phyloP scores from a whole-genome alignment of 2,113 vertebrate species.

The Caretta caretta region DNA sequence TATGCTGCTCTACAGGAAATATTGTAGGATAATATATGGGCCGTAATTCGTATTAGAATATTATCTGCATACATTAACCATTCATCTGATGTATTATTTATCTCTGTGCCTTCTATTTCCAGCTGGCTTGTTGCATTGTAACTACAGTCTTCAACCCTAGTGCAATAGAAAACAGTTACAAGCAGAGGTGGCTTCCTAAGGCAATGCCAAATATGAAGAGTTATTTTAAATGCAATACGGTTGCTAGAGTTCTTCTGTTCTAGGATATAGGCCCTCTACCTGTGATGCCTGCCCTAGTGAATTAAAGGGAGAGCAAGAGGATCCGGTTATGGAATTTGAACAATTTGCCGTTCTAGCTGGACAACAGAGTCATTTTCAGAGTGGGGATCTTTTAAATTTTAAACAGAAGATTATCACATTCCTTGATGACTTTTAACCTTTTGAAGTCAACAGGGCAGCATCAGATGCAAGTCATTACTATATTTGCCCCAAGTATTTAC shows the following conservation, averaged over 20 bases:
- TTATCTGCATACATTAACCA: conserved; percentile 45
- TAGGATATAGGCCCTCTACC: conserved; percentile 3
- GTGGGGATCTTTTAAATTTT: neutral
- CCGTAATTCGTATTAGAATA: conserved; percentile 25
- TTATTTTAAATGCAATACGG: conserved; percentile 26
- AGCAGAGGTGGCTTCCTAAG: neutral
- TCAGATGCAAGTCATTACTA: neutral
- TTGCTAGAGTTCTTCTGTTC: conserved; percentile 7
- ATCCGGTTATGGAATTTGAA: conserved; percentile 38
- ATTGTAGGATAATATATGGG: neutral
- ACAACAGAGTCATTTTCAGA: conserved; percentile 33
- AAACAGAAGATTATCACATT: neutral
- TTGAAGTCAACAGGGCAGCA: conserved; percentile 24
- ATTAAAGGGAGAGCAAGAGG: conserved; percentile 38
- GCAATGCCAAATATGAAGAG: neutral
- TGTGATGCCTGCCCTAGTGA: neutral
- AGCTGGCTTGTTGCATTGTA: conserved; percentile 35
- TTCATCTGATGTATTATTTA: conserved; percentile 50
- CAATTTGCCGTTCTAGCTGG: conserved; percentile 38
- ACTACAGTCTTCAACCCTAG: conserved; percentile 41
- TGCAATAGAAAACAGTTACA: neutral
- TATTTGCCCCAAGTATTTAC: neutral
- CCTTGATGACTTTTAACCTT: conserved; percentile 20
- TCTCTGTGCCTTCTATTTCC: neutral
- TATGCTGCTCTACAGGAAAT: neutral